phyloP scores from a whole-genome alignment of 2,888 invertebrate species.

The Hermaeophaga mercurialis region DNA sequence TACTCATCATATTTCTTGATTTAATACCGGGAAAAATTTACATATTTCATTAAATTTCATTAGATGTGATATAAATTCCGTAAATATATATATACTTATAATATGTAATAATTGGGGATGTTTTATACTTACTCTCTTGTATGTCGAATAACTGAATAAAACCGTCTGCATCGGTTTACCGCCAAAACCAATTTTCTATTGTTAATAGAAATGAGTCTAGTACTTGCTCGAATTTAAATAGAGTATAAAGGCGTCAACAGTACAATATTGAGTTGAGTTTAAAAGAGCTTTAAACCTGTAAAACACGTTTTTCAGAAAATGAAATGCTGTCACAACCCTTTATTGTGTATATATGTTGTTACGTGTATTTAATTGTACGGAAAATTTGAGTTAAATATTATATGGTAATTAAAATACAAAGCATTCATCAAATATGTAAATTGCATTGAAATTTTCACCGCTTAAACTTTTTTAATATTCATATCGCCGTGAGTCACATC shows the following conservation, averaged over 20 bases:
- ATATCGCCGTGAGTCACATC: constrained; percentile 42
- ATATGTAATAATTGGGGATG: too few species aligned
- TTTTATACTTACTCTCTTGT: too few species aligned
- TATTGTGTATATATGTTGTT: constrained; percentile 50
- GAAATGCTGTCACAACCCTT: constrained; percentile 54
- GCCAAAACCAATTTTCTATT: too few species aligned
- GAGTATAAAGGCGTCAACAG: constrained; percentile 9
- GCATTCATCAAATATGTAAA: constrained; percentile 59
- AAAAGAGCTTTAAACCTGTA: constrained; percentile 46
- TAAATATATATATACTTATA: too few species aligned
- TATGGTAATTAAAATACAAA: constrained; percentile 59
- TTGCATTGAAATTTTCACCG: constrained; percentile 58
- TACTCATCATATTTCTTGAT: too few species aligned
- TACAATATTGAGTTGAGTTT: constrained; percentile 28
- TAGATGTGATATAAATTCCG: too few species aligned
- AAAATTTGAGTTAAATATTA: constrained; percentile 60
- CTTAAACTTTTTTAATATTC: constrained; percentile 58
- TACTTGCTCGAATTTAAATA: background rate
- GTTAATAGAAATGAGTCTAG: too few species aligned
- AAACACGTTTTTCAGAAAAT: constrained; percentile 51
- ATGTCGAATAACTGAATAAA: too few species aligned
- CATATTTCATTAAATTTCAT: too few species aligned
- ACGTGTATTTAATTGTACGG: constrained; percentile 58
- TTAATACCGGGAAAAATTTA: too few species aligned
- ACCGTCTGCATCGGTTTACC: too few species aligned